Percentiles rank a stretch among this genome's conserved stretches.
phyloP scores from a whole-genome alignment of 2,888 invertebrate species.

The Cataglyphis livida region DNA sequence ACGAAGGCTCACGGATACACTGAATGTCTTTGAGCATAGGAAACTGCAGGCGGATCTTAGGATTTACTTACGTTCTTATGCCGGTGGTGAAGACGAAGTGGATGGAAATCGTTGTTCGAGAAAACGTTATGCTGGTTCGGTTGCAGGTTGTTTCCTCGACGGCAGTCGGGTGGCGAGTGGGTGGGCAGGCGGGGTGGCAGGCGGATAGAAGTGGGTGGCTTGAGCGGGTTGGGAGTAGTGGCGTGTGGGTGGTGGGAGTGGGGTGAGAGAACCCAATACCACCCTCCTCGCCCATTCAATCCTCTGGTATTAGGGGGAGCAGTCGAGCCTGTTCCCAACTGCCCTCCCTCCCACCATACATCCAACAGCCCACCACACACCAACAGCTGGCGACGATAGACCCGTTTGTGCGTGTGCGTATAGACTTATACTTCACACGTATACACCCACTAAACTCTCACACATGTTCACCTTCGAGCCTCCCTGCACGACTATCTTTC shows the following conservation, averaged over 20 bases:
- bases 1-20: background rate
- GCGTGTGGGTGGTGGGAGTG: conserved; percentile 82
- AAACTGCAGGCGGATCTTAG: background rate
- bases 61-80: conserved; percentile 19
- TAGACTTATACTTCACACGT: background rate
- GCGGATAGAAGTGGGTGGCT: conserved; percentile 81
- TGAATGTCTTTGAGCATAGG: background rate
- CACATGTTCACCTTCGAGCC: conserved; percentile 31
- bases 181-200: conserved; percentile 85
- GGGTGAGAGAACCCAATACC: conserved; percentile 82
- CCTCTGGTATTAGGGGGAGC: conserved; percentile 79
- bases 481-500: conserved; percentile 59
- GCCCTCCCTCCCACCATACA: conserved; percentile 61
- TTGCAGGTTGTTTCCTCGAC: conserved; percentile 85
- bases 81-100: conserved; percentile 46
- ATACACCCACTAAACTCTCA: background rate
- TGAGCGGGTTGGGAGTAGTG: conserved; percentile 75
- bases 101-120: conserved; percentile 79
- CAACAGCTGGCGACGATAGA: conserved; percentile 59
- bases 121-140: conserved; percentile 80
- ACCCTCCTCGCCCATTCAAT: conserved; percentile 82
- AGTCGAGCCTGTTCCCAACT: conserved; percentile 72
- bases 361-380: conserved; percentile 62
- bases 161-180: conserved; percentile 85
- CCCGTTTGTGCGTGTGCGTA: conserved; percentile 25